phyloP scores from a whole-genome alignment of 2,797 vertebrate genomes.

The Anabacerthia variegaticeps region DNA sequence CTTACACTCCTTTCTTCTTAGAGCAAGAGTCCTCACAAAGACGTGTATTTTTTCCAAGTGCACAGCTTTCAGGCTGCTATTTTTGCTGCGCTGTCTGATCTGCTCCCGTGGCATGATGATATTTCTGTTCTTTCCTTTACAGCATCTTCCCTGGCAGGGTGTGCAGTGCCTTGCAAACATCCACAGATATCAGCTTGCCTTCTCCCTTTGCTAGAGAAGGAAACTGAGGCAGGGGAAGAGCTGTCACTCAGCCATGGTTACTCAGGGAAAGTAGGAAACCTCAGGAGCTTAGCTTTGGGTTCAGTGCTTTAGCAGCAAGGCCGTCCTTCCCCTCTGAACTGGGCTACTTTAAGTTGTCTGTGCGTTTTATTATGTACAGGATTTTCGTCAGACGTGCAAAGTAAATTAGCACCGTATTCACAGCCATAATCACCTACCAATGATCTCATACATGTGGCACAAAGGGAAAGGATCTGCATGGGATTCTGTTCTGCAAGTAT shows the following conservation, averaged over 20 bases:
- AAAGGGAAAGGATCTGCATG: slow-evolving; percentile 74
- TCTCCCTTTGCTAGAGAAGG: background rate
- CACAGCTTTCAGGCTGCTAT: slow-evolving; percentile 14
- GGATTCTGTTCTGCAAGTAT: slow-evolving; percentile 74
- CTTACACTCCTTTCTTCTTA: background rate
- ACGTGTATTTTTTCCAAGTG: background rate
- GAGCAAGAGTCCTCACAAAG: background rate
- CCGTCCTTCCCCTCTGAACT: slow-evolving; percentile 39
- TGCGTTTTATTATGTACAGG: slow-evolving; percentile 57
- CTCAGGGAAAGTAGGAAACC: background rate
- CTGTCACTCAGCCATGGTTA: background rate
- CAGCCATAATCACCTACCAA: slow-evolving; percentile 72
- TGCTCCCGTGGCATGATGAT: background rate
- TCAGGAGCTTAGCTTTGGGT: background rate
- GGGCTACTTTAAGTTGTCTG: slow-evolving; percentile 61
- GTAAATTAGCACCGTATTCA: slow-evolving; percentile 78
- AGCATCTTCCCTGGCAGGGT: background rate
- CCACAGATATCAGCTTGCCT: background rate
- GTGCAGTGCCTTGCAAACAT: background rate
- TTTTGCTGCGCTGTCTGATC: background rate
- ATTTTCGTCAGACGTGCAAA: slow-evolving; percentile 74
- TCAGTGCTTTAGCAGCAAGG: background rate
- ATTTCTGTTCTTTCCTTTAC: background rate
- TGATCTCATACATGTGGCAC: slow-evolving; percentile 74
- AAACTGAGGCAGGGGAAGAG: slow-evolving; percentile 24